phyloP scores from a whole-genome alignment of 2,113 vertebrate genomes.

The Oryzias curvinotus region DNA sequence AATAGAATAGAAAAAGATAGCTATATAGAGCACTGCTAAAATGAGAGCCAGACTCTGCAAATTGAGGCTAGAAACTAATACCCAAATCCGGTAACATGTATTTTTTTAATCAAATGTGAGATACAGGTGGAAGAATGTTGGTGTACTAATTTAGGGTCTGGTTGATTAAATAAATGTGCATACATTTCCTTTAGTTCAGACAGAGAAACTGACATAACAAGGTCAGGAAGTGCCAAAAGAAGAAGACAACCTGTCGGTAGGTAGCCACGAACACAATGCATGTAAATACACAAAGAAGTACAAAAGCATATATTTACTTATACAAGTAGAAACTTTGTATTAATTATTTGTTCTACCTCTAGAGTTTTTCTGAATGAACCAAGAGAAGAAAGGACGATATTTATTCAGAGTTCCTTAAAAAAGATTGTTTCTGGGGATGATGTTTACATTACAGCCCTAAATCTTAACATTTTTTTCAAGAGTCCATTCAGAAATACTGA shows the following conservation, averaged over 20 bases:
- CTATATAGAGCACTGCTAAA: not conserved
- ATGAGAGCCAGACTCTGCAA: not conserved
- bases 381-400: too few relatives aligned
- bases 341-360: too few relatives aligned
- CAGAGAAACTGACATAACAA: slow-evolving; percentile 62
- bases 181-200: slow-evolving; percentile 39
- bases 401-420: too few relatives aligned
- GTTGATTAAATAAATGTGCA: slow-evolving; percentile 50
- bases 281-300: slow-evolving; percentile 20
- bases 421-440: too few relatives aligned
- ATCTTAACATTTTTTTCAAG: too few relatives aligned
- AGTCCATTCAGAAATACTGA: too few relatives aligned
- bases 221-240: slow-evolving; percentile 59
- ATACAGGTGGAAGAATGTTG: slow-evolving; percentile 16
- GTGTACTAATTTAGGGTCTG: slow-evolving; percentile 49
- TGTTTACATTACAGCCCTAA: too few relatives aligned
- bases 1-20: too few relatives aligned
- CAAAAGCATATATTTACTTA: slow-evolving; percentile 5
- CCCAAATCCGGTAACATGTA: slow-evolving; percentile 6
- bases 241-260: slow-evolving; percentile 45
- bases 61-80: not conserved
- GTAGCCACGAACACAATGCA: slow-evolving; percentile 33
- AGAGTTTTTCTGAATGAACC: too few relatives aligned
- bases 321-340: too few relatives aligned
- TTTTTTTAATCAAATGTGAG: slow-evolving; percentile 4